phyloP scores from a whole-genome alignment of 92 coral and sea anemone species.

The Plumapathes pennacea region DNA sequence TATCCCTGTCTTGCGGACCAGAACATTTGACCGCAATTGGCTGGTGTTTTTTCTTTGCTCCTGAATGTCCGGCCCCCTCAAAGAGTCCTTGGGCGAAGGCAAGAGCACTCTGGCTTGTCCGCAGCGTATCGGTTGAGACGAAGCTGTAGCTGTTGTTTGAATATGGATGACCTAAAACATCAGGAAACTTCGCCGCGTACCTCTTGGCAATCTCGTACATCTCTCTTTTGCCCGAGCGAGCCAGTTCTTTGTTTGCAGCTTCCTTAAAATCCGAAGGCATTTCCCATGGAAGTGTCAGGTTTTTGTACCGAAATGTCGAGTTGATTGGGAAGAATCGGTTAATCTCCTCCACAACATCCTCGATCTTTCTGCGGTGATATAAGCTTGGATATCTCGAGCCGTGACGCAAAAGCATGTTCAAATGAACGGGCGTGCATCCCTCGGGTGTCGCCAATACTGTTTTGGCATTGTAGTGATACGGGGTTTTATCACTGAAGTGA shows the following conservation, averaged over 20 bases:
- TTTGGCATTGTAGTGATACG: constrained; percentile 52
- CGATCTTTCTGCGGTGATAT: constrained; percentile 11
- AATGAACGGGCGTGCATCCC: constrained; percentile 61
- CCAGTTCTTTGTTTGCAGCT: constrained; percentile 70
- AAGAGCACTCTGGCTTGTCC: constrained; percentile 81
- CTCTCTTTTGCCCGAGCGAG: constrained; percentile 62
- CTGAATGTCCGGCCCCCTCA: constrained; percentile 73
- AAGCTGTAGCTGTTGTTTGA: constrained; percentile 77
- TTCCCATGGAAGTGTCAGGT: constrained; percentile 76
- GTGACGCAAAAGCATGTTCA: constrained; percentile 84
- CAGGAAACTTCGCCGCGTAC: constrained; percentile 42
- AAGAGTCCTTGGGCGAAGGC: constrained; percentile 91
- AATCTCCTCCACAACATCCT: constrained; percentile 35
- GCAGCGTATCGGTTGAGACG: constrained; percentile 68
- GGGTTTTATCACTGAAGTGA: constrained; percentile 70
- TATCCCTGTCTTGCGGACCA: constrained; percentile 71
- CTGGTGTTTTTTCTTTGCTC: constrained; percentile 50
- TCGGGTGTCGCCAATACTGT: constrained; percentile 32
- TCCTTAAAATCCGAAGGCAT: constrained; percentile 44
- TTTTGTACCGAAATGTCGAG: constrained; percentile 54
- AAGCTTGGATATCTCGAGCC: constrained; percentile 82
- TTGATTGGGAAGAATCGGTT: constrained; percentile 30
- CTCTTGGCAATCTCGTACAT: constrained; percentile 72
- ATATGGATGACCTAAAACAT: constrained; percentile 49
- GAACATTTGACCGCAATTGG: constrained; percentile 78